Conservation (phyloP, 2,797 vertebrate species). For the Uromys caudimaculatus region DNA sequence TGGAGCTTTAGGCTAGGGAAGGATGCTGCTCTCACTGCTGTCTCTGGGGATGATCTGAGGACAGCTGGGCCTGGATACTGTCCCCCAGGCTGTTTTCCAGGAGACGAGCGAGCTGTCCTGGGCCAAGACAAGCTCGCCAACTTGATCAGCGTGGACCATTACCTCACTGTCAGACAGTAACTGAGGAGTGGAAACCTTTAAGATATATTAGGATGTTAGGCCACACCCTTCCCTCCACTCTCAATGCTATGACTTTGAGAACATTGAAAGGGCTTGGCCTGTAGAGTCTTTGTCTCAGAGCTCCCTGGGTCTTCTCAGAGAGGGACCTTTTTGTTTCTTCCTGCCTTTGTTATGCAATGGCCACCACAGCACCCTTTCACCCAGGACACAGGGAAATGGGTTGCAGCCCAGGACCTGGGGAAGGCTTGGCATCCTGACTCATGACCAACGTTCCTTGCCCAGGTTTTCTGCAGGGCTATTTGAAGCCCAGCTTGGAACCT, state of each 20-base stretch:
- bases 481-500: slow-evolving; percentile 36
- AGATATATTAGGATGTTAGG: slow-evolving; percentile 44
- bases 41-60: slow-evolving; percentile 76
- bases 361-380: neutral
- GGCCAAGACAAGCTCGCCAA: slow-evolving; percentile 72
- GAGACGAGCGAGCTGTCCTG: slow-evolving; percentile 67
- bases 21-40: slow-evolving; percentile 75
- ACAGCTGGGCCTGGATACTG: slow-evolving; percentile 76
- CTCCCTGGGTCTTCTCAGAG: slow-evolving; percentile 48
- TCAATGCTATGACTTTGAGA: slow-evolving; percentile 60
- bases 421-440: slow-evolving; percentile 7
- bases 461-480: slow-evolving; percentile 34
- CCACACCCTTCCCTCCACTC: slow-evolving; percentile 26
- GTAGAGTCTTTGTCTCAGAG: slow-evolving; percentile 59
- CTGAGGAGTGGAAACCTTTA: slow-evolving; percentile 74
- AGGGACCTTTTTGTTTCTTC: slow-evolving; percentile 66
- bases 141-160: slow-evolving; percentile 84
- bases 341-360: slow-evolving; percentile 71
- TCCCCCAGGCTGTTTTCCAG: slow-evolving; percentile 76
- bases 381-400: neutral
- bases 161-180: slow-evolving; percentile 87
- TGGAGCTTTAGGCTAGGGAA: slow-evolving; percentile 69
- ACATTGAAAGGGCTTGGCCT: slow-evolving; percentile 62
- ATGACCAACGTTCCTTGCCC: neutral
- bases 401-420: neutral